These are phyloP conservation scores for Meliscaeva auricollis DNA, from an alignment of 2,888 invertebrate genomes.

Conservation along the genomic window DNA sequence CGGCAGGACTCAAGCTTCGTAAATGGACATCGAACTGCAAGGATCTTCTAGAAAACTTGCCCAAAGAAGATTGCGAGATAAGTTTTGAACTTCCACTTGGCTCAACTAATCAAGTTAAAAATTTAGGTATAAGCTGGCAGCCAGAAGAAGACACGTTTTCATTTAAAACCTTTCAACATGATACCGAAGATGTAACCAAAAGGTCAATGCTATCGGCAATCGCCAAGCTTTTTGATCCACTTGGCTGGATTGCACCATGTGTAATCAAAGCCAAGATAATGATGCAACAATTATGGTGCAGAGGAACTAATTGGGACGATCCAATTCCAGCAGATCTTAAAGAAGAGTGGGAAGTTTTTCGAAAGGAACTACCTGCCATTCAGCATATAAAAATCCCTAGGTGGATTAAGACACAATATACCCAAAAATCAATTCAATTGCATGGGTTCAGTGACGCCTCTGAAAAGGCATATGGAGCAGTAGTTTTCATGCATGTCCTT, in stretches of 20 bases:
- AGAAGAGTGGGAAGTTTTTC: constrained; percentile 20
- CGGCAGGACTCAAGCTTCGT: constrained; percentile 28
- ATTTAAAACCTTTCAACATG: constrained; percentile 1
- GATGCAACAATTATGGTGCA: neutral
- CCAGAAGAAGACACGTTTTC: neutral
- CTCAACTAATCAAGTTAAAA: neutral
- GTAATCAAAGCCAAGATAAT: constrained; percentile 28
- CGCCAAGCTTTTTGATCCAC: constrained; percentile 28
- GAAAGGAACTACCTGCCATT: neutral
- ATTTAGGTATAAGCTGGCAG: constrained; percentile 1
- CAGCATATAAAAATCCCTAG: constrained; percentile 27
- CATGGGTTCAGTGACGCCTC: neutral
- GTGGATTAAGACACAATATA: constrained; percentile 24
- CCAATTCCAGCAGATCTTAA: constrained; percentile 9
- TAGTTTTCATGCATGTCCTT: constrained; percentile 17
- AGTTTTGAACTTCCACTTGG: constrained; percentile 14
- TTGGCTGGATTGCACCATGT: constrained; percentile 28
- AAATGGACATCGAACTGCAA: neutral
- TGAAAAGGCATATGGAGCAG: constrained; percentile 4
- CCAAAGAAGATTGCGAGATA: constrained; percentile 1
- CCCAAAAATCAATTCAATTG: neutral
- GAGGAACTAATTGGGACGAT: constrained; percentile 30
- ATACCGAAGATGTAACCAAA: constrained; percentile 2
- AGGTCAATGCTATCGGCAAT: constrained; percentile 26
- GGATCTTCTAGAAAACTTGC: constrained; percentile 21